Evolutionary conservation across 2,888 invertebrate genomes (phyloP).

Genomic region (Prosopocoilus inquinatus): DNA sequence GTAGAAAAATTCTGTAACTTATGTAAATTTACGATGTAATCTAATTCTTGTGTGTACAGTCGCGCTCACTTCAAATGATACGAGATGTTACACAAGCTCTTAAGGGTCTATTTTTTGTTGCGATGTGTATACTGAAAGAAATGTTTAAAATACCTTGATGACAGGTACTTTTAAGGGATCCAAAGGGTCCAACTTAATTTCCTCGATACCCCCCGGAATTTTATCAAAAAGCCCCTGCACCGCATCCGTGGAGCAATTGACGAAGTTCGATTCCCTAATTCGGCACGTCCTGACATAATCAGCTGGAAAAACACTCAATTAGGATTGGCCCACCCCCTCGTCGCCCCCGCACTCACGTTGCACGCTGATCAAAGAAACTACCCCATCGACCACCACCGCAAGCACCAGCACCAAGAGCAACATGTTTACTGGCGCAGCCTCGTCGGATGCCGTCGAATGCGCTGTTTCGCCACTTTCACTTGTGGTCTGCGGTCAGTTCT

Average conservation of each 20-base stretch:
- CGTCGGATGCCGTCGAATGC: not conserved
- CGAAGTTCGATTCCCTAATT: conserved; percentile 60
- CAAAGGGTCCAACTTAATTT: conserved; percentile 60
- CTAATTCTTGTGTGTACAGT: no score
- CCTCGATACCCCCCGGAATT: conserved; percentile 58
- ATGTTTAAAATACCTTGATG: conserved; percentile 49
- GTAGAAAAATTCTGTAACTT: no score
- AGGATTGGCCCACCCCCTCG: conserved; percentile 9
- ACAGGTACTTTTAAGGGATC: conserved; percentile 65
- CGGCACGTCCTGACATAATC: conserved; percentile 66
- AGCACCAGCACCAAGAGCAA: not conserved
- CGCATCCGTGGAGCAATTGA: conserved; percentile 65
- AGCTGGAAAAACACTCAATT: conserved; percentile 52
- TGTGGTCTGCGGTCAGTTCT: no score
- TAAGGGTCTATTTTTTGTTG: no score
- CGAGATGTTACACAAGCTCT: no score
- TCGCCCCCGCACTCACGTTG: conserved; percentile 17
- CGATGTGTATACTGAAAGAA: no score
- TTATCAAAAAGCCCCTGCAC: conserved; percentile 68
- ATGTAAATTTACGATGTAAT: no score
- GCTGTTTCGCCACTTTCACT: no score
- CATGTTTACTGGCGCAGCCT: not conserved
- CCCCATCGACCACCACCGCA: not conserved
- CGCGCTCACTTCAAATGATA: no score
- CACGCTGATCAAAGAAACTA: conserved; percentile 6